Evolutionary conservation across 2,888 invertebrate genomes (phyloP), one percentile per base, ranked within the genome.

Genomic region (Scaptomyza caliginosa): DNA sequence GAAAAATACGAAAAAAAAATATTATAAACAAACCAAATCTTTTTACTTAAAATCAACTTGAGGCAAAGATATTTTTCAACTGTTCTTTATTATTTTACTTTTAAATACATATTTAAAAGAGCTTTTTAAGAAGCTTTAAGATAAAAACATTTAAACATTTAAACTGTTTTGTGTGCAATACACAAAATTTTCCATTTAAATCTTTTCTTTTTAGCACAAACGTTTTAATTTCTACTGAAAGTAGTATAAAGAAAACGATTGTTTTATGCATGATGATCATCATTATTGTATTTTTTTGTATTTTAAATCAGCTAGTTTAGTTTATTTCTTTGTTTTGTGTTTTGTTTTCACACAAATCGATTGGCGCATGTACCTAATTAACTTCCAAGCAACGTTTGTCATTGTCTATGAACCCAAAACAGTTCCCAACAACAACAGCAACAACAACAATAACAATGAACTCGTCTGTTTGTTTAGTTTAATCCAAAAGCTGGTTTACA

Each of bases 401-500:
- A 36, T 55, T 68, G 54, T 30, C 48, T 67, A 28, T 56, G 24
- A 59, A 39, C 39, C 51, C 57, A 59, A 60, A 72, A 62, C 34
- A 26, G 64, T 67, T 72, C 60, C 78, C 42, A 62, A 56, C 43
- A 55, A 13, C 21, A 23, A 24, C 17, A 57, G 26, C 48, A 52
- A 49, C 28, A 55, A 1, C 7, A 10, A 36, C 39, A 59, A 51
- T 23, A 58, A 69, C 62, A 74, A 70, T 63, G 50, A 34, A 23
- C 49, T 54, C 46, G 30, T 64, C 46, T 72, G 67, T 81, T 78
- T 81, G 76, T 70, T 81, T 82, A 68, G 68, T 65, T 34, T 82
- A 76, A 79, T 66, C 74, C 74, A 57, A 67, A 76, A 81, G 73
- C 84, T 73, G 76, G 81, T 84, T 84, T 78, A 67, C 70, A 71